phyloP scores from a whole-genome alignment of 2,888 invertebrate species.

The Hypsopygia costalis region DNA sequence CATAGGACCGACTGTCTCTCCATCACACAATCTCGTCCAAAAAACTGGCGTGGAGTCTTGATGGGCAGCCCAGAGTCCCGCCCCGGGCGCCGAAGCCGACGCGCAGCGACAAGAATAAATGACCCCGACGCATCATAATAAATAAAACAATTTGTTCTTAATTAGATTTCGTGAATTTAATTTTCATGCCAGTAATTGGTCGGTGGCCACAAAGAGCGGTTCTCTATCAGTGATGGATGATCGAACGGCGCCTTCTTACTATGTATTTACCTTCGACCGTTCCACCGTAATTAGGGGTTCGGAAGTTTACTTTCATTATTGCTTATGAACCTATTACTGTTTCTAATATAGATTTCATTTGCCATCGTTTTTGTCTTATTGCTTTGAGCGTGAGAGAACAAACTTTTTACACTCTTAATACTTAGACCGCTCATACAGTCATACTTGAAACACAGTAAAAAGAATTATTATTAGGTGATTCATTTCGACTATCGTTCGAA shows the following conservation, averaged over 20 bases:
- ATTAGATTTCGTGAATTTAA: constrained; percentile 81
- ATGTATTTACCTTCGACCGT: constrained; percentile 62
- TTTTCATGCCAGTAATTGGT: constrained; percentile 80
- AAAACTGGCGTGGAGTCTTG: constrained; percentile 20
- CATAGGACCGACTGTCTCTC: constrained; percentile 27
- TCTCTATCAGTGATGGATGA: constrained; percentile 78
- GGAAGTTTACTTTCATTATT: constrained; percentile 76
- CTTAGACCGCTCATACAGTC: no score
- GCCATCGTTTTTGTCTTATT: constrained; percentile 40
- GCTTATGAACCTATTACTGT: constrained; percentile 68
- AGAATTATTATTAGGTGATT: no score
- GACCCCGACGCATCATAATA: constrained; percentile 79
- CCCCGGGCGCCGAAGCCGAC: constrained; percentile 67
- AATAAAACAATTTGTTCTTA: constrained; percentile 81
- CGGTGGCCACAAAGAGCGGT: constrained; percentile 74
- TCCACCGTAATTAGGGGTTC: constrained; percentile 69
- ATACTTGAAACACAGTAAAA: no score
- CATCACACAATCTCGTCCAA: constrained; percentile 15
- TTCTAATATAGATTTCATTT: constrained; percentile 72
- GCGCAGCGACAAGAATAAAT: constrained; percentile 72
- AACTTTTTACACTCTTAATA: background rate
- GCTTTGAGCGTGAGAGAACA: constrained; percentile 31
- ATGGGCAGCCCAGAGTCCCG: constrained; percentile 45
- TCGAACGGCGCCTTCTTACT: constrained; percentile 70
- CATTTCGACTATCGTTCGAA: no score